Evolutionary conservation across 2,888 invertebrate genomes (phyloP).

Genomic region (Ischnura elegans): DNA sequence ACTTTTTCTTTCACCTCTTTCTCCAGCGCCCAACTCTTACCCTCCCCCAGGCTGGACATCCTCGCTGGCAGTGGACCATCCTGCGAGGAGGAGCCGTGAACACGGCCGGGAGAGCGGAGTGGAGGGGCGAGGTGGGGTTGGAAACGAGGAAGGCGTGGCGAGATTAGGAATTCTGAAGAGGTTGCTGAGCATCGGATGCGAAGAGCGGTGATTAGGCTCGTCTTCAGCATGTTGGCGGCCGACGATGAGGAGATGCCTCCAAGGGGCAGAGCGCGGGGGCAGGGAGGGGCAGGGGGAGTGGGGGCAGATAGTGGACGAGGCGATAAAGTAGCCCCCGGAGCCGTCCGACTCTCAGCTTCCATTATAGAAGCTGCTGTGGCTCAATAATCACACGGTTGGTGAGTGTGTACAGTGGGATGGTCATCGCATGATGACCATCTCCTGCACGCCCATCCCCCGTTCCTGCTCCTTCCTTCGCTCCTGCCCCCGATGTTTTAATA

Average conservation of each 20-base stretch:
- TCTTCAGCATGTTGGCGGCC: background rate
- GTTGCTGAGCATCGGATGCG: background rate
- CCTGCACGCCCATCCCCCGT: background rate
- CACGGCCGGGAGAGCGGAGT: too few species aligned
- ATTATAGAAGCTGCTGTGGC: conserved; percentile 41
- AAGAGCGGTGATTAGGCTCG: conserved; percentile 56
- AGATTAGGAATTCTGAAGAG: conserved; percentile 52
- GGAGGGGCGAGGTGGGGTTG: background rate
- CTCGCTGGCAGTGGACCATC: too few species aligned
- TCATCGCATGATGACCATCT: conserved; percentile 38
- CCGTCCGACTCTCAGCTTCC: conserved; percentile 37
- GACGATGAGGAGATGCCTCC: background rate
- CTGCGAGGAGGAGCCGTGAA: too few species aligned
- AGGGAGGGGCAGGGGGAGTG: background rate
- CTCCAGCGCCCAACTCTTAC: too few species aligned
- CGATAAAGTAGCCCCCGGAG: background rate
- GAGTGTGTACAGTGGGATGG: conserved; percentile 42
- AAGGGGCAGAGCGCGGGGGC: too few species aligned
- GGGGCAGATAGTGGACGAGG: background rate
- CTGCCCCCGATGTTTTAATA: conserved; percentile 50
- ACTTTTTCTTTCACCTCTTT: too few species aligned
- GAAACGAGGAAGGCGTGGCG: conserved; percentile 41
- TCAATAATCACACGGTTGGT: conserved; percentile 59
- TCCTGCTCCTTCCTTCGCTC: background rate
- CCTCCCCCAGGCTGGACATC: too few species aligned